Conservation (phyloP, 2,888 invertebrate species). For the Pachycephus smyrnensis region DNA sequence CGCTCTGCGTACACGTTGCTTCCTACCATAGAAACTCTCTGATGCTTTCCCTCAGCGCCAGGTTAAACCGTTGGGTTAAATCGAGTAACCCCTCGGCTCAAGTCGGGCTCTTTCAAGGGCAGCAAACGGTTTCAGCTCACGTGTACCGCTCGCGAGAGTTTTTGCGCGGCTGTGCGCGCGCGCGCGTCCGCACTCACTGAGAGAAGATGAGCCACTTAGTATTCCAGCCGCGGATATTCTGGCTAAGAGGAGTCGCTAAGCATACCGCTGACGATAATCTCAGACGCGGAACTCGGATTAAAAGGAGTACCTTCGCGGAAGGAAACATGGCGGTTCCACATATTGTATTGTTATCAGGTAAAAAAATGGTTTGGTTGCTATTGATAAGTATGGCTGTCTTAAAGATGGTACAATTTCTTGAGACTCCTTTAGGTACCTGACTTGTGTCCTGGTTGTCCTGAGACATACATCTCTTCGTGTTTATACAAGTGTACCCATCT, state of each 20-base stretch:
- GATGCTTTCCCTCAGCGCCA: neutral
- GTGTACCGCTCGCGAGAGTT: conserved; percentile 12
- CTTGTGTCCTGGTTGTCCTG: too few species aligned
- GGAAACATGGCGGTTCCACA: conserved; percentile 31
- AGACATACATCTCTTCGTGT: too few species aligned
- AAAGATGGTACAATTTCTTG: too few species aligned
- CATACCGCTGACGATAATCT: conserved; percentile 5
- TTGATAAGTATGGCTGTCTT: too few species aligned
- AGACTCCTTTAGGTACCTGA: too few species aligned
- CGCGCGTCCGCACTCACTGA: conserved; percentile 23
- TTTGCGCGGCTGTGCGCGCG: conserved; percentile 21
- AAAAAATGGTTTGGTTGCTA: too few species aligned
- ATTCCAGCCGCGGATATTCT: conserved; percentile 31
- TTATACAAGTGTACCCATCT: too few species aligned
- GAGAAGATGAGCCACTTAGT: conserved; percentile 43
- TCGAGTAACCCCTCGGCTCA: conserved; percentile 34
- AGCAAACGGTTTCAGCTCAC: conserved; percentile 25
- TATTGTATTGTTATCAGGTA: too few species aligned
- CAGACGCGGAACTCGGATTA: neutral
- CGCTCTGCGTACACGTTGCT: too few species aligned
- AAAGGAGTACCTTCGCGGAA: neutral
- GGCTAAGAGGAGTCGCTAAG: conserved; percentile 18
- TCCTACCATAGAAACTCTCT: too few species aligned
- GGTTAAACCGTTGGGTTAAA: conserved; percentile 29
- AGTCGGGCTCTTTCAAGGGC: conserved; percentile 27